A percentile compares a stretch with the other conserved stretches of the same genome.
Conservation (phyloP, 2,113 vertebrate genomes). For the Oncorhynchus kisutch region DNA sequence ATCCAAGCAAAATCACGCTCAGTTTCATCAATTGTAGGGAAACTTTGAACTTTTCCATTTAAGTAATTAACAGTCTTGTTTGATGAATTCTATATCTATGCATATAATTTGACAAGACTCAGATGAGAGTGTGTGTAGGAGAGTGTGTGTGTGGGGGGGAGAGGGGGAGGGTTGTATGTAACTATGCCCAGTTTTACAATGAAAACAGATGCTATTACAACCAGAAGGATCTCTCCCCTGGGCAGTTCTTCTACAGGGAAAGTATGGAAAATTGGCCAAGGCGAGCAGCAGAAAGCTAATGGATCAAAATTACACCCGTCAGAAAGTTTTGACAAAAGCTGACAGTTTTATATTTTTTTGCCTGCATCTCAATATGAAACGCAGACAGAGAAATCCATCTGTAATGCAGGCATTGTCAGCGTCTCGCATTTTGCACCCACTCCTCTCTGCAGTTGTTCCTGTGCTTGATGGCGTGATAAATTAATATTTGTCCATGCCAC, state of each 20-base stretch:
- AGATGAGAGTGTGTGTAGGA: constrained; percentile 33
- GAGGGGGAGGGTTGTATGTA: constrained; percentile 23
- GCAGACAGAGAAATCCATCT: constrained; percentile 81
- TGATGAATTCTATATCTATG: constrained; percentile 51
- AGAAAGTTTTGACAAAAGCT: constrained; percentile 77
- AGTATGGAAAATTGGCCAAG: constrained; percentile 71
- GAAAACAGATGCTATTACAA: constrained; percentile 68
- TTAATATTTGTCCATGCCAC: constrained; percentile 81
- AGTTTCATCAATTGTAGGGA: neutral
- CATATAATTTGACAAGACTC: constrained; percentile 61
- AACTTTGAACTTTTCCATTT: no score
- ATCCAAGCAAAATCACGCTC: neutral
- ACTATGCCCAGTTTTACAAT: constrained; percentile 55
- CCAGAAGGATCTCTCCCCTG: constrained; percentile 56
- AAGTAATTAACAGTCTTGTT: constrained; percentile 48
- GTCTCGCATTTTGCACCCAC: constrained; percentile 78
- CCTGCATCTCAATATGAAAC: constrained; percentile 71
- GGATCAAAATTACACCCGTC: constrained; percentile 79
- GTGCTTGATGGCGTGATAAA: constrained; percentile 84
- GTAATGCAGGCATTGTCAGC: constrained; percentile 77
- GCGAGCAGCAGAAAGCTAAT: constrained; percentile 73
- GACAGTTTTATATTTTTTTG: constrained; percentile 55
- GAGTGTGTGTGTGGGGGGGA: no score
- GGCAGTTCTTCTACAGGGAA: constrained; percentile 53
- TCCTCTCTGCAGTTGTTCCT: constrained; percentile 76